phyloP scores from a whole-genome alignment of 2,888 invertebrate species.

The Pachydiplax longipennis region DNA sequence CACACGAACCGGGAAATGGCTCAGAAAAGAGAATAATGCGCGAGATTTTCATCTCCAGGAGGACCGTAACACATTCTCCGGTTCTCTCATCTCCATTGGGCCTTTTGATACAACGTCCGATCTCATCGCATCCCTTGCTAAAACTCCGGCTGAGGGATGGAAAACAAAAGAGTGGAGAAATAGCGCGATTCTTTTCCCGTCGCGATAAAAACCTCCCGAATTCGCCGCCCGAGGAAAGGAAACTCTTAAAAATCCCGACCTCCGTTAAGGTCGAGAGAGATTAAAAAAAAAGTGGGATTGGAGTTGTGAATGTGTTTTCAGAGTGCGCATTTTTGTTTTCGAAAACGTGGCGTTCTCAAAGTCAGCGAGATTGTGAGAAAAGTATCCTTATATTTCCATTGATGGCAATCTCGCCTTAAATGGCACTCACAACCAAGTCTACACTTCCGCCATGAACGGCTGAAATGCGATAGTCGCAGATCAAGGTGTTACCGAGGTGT shows the following conservation, averaged over 20 bases:
- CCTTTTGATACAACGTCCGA: background rate
- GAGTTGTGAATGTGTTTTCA: background rate
- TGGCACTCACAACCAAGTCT: background rate
- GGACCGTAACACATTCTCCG: background rate
- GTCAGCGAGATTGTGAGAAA: background rate
- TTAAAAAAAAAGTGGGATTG: background rate
- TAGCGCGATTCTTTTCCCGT: background rate
- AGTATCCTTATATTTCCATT: background rate
- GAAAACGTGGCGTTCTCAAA: background rate
- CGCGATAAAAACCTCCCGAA: background rate
- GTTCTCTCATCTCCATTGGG: background rate
- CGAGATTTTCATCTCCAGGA: background rate
- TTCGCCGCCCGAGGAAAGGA: background rate
- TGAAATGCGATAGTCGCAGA: no score
- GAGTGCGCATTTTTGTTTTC: background rate
- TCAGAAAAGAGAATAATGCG: background rate
- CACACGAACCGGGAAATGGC: background rate
- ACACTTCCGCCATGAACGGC: background rate
- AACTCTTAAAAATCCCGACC: background rate
- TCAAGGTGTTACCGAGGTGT: no score
- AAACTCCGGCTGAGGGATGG: background rate
- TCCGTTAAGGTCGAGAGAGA: background rate
- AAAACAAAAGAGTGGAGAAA: background rate
- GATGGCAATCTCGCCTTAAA: background rate
- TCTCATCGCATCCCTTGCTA: background rate